phyloP scores from a whole-genome alignment of 2,113 vertebrate genomes.

The Hydrochoerus hydrochaeris region DNA sequence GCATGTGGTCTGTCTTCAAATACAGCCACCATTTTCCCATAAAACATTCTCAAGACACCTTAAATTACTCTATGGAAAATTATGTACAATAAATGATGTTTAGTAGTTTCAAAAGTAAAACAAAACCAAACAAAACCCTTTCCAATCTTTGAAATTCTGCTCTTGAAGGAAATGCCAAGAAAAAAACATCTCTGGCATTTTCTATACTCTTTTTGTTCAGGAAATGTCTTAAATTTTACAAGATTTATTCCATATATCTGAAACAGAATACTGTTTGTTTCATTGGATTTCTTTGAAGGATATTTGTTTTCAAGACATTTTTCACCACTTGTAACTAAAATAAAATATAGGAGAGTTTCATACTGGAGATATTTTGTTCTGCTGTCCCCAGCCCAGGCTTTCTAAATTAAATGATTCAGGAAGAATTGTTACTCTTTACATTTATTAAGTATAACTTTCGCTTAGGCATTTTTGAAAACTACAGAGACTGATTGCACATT shows the following conservation, averaged over 20 bases:
- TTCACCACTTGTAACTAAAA: constrained; percentile 67
- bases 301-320: constrained; percentile 72
- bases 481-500: background rate
- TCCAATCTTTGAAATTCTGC: constrained; percentile 28
- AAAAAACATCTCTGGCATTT: background rate
- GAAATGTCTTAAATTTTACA: constrained; percentile 59
- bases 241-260: background rate
- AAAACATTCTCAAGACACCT: background rate
- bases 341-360: constrained; percentile 50
- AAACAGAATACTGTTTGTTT: constrained; percentile 72
- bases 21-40: background rate
- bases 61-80: background rate
- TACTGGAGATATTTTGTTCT: constrained; percentile 58
- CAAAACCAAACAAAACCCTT: background rate
- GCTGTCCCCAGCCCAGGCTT: background rate
- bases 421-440: constrained; percentile 8
- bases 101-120: constrained; percentile 43
- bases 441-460: constrained; percentile 35
- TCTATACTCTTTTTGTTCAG: constrained; percentile 5
- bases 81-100: background rate
- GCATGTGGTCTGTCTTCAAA: background rate
- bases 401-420: constrained; percentile 14
- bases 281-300: constrained; percentile 54
- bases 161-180: constrained; percentile 61
- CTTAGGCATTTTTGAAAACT: background rate